Evolutionary conservation across 2,113 vertebrate species (phyloP).

Genomic region (Brienomyrus brachyistius): DNA sequence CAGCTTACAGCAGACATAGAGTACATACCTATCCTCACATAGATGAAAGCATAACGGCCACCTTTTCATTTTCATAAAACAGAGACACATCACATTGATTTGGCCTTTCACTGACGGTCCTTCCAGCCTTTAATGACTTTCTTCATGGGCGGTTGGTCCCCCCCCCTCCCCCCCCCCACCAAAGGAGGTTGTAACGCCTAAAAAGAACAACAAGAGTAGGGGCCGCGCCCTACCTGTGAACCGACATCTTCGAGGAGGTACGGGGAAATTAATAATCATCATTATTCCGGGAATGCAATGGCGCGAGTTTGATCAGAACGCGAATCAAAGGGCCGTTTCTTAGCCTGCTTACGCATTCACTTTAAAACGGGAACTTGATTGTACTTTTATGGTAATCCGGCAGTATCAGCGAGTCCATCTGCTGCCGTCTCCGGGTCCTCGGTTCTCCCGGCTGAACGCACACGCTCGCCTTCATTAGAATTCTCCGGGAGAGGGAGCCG

Average conservation of each 20-base stretch:
- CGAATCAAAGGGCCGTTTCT: conserved; percentile 97
- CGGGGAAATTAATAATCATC: conserved; percentile 62
- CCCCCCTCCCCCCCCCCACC: conserved; percentile 43
- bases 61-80: conserved; percentile 13
- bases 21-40: not conserved
- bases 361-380: conserved; percentile 99
- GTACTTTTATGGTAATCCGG: conserved; percentile 99
- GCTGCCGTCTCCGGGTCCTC: conserved; percentile 91
- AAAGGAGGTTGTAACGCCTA: conserved; percentile 53
- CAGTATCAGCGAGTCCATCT: conserved; percentile 92
- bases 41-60: not conserved
- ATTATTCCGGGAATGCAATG: conserved; percentile 98
- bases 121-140: conserved; percentile 45
- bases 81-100: conserved; percentile 20
- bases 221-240: conserved; percentile 65
- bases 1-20: not conserved
- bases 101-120: conserved; percentile 29
- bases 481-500: conserved; percentile 90
- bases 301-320: conserved; percentile 93
- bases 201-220: conserved; percentile 66
- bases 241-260: conserved; percentile 60
- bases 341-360: conserved; percentile 99
- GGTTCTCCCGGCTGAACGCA: conserved; percentile 86
- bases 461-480: conserved; percentile 92
- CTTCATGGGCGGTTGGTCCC: conserved; percentile 55